Percentiles rank a stretch among this genome's conserved stretches.
Conservation (phyloP, 2,888 invertebrate genomes). For the Heliconius charithonia region DNA sequence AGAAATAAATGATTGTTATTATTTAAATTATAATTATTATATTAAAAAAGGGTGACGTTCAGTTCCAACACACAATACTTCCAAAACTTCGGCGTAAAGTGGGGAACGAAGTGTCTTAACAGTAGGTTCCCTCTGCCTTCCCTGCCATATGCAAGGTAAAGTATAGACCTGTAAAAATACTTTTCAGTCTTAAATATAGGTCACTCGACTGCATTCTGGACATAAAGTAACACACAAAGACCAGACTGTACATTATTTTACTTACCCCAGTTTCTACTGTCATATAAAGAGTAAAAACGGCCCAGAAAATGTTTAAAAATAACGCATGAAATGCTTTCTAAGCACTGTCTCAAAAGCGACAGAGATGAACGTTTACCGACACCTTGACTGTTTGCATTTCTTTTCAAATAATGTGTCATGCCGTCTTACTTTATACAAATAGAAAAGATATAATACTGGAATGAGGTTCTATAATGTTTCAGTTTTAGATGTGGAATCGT, state of each 20-base stretch:
- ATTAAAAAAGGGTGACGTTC: too few species aligned
- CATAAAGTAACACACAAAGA: conserved; percentile 28
- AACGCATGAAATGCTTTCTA: conserved; percentile 44
- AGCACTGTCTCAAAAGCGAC: conserved; percentile 43
- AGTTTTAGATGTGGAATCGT: conserved; percentile 28
- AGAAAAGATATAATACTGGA: conserved; percentile 41
- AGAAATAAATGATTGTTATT: too few species aligned
- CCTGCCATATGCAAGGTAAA: too few species aligned
- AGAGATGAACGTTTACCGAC: conserved; percentile 46
- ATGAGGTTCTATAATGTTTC: conserved; percentile 32
- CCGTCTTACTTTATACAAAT: conserved; percentile 39
- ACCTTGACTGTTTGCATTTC: conserved; percentile 45
- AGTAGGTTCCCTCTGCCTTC: too few species aligned
- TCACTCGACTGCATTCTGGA: conserved; percentile 24
- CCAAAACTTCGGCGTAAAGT: too few species aligned
- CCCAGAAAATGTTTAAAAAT: conserved; percentile 43
- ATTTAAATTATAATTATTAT: too few species aligned
- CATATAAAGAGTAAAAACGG: conserved; percentile 38
- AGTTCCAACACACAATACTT: too few species aligned
- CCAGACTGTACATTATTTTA: conserved; percentile 33
- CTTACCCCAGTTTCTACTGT: conserved; percentile 39
- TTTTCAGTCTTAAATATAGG: conserved; percentile 9
- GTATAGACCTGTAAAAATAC: too few species aligned
- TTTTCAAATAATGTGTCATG: conserved; percentile 43
- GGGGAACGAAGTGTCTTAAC: too few species aligned